Evolutionary conservation across 2,888 invertebrate genomes (phyloP).

Genomic region (Xiphydria camelus): DNA sequence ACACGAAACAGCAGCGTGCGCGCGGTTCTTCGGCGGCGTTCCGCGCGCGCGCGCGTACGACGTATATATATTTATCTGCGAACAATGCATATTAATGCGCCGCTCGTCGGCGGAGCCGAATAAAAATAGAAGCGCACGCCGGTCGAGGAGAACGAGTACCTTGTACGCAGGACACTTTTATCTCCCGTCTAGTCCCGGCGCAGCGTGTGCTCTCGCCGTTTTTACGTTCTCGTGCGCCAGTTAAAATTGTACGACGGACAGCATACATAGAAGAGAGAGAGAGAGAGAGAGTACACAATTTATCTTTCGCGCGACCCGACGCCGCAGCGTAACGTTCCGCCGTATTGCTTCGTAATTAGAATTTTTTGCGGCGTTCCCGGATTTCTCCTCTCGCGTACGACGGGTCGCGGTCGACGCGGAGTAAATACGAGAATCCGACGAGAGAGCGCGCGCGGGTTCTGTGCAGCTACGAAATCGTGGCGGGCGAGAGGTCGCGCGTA

Average conservation of each 20-base stretch:
- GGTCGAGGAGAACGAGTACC: slow-evolving; percentile 1
- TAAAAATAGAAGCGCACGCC: slow-evolving; percentile 18
- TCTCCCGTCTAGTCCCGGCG: slow-evolving; percentile 16
- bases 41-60: slow-evolving; percentile 1
- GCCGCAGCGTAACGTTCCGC: slow-evolving; percentile 2
- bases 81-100: slow-evolving; percentile 35
- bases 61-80: slow-evolving; percentile 25
- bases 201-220: slow-evolving; percentile 13
- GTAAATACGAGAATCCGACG: too few species aligned
- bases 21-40: background rate
- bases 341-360: slow-evolving; percentile 30
- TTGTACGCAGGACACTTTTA: slow-evolving; percentile 18
- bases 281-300: slow-evolving; percentile 33
- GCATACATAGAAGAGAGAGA: too few species aligned
- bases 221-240: slow-evolving; percentile 19
- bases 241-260: slow-evolving; percentile 39
- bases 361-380: too few species aligned
- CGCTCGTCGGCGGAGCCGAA: slow-evolving; percentile 5
- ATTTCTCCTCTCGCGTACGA: too few species aligned
- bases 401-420: too few species aligned
- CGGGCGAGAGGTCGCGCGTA: too few species aligned
- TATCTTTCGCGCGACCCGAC: slow-evolving; percentile 28
- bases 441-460: too few species aligned
- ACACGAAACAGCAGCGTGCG: too few species aligned
- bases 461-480: too few species aligned